These are phyloP conservation scores for Hucho hucho DNA, from an alignment of 2,113 vertebrate species.

Conservation along the genomic window DNA sequence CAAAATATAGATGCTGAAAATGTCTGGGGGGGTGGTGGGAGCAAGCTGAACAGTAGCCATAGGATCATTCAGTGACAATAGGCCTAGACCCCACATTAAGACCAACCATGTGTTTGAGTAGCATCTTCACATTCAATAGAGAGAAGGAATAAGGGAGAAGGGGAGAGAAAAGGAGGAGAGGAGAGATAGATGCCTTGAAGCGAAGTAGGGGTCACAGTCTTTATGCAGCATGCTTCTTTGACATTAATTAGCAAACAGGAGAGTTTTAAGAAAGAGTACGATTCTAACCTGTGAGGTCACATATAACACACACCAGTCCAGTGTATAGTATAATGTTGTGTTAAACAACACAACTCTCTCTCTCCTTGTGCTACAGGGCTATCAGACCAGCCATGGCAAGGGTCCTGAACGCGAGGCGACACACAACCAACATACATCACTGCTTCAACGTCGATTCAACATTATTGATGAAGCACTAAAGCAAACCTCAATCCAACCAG, in stretches of 20 bases:
- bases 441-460: neutral
- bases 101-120: slow-evolving; percentile 35
- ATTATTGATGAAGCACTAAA: neutral
- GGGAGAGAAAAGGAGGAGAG: neutral
- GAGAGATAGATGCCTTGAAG: slow-evolving; percentile 18
- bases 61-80: slow-evolving; percentile 10
- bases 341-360: slow-evolving; percentile 14
- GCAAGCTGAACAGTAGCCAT: neutral
- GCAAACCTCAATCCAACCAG: neutral
- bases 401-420: neutral
- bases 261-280: slow-evolving; percentile 23
- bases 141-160: neutral
- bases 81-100: slow-evolving; percentile 27
- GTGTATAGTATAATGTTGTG: slow-evolving; percentile 52
- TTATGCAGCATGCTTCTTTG: slow-evolving; percentile 57
- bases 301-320: slow-evolving; percentile 49
- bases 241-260: slow-evolving; percentile 46
- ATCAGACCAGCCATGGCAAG: slow-evolving; percentile 22
- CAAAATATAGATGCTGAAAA: slow-evolving; percentile 54
- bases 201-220: slow-evolving; percentile 53
- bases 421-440: neutral
- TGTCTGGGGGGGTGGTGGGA: slow-evolving; percentile 18
- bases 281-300: slow-evolving; percentile 17
- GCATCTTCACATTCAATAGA: slow-evolving; percentile 55
- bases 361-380: slow-evolving; percentile 37